phyloP scores from a whole-genome alignment of 2,888 invertebrate genomes.

The Nasonovia ribisnigri region DNA sequence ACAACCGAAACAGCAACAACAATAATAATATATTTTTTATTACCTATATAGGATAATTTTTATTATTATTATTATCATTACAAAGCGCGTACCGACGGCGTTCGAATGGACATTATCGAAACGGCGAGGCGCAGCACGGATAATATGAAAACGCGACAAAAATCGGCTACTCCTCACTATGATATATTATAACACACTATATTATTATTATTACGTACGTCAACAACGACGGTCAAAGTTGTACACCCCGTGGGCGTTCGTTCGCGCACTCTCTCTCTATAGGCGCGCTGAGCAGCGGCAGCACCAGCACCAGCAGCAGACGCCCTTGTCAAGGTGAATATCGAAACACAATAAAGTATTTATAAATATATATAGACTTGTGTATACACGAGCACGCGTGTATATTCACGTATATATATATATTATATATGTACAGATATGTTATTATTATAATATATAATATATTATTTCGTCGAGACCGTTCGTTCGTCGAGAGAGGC shows the following conservation, averaged over 20 bases:
- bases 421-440: no score
- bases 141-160: not conserved
- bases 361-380: constrained; percentile 3
- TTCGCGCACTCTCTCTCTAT: not conserved
- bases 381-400: not conserved
- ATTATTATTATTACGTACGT: not conserved
- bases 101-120: not conserved
- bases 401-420: not conserved
- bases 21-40: not conserved
- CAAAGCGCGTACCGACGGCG: not conserved
- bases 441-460: constrained; percentile 8
- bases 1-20: not conserved
- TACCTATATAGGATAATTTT: not conserved
- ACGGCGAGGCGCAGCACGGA: not conserved
- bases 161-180: not conserved
- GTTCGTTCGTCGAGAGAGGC: constrained; percentile 29
- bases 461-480: constrained; percentile 23
- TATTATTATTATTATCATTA: not conserved
- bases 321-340: constrained; percentile 63
- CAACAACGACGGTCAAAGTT: constrained; percentile 46
- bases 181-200: not conserved
- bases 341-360: constrained; percentile 54
- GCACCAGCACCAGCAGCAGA: constrained; percentile 38
- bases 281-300: not conserved
- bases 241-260: constrained; percentile 53